Base-by-base conservation (phyloP, 2,797 vertebrate species). In the Coregonus ussuriensis region DNA sequence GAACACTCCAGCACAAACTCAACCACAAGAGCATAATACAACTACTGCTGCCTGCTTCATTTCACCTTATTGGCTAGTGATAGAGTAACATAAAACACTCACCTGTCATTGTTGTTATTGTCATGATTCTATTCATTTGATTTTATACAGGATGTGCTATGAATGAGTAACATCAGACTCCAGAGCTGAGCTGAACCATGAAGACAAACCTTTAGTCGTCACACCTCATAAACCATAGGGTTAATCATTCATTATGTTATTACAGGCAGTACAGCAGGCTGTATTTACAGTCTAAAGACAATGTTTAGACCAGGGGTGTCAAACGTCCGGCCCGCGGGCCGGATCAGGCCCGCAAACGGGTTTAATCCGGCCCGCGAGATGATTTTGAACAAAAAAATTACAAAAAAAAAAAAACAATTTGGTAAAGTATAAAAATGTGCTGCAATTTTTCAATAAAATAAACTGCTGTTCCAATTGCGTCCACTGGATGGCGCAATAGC, bases 51-150 rank as follows among this genome's bases (percentile, higher is more conserved):
- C 59, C 3, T 25, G 9, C 21, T 25, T 63, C 21, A 63, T 3
- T 11, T 4, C 94, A 63, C 25, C 21, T 63, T n/a, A 25, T 82
- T 91, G 9, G 41, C 41, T 47, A 47, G 2, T 47, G 41, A 47
- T 47, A 47, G 41, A 47, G 41, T 11, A 47, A 47, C 41, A 47
- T 47, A 11, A 47, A 47, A 11, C 41, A 3, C 41, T 47, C 9
- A 47, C 41, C 41, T 47, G 41, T 47, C 9, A 47, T 47, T 47
- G 9, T 47, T 47, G 41, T 47, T 47, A 47, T 47, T 47, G 41
- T 47, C 41, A 47, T 47, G 41, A 47, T 9, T 47, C 11, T 13
- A 13, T 47, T 47, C 9, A 13, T 47, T 47, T 63, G 59, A 25
- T 25, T 29, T 63, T 1, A 72, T 2, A 77, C 9, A 74, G 2